Conservation (phyloP, 2,797 vertebrate genomes). For the Heteromormyrus szaboi region DNA sequence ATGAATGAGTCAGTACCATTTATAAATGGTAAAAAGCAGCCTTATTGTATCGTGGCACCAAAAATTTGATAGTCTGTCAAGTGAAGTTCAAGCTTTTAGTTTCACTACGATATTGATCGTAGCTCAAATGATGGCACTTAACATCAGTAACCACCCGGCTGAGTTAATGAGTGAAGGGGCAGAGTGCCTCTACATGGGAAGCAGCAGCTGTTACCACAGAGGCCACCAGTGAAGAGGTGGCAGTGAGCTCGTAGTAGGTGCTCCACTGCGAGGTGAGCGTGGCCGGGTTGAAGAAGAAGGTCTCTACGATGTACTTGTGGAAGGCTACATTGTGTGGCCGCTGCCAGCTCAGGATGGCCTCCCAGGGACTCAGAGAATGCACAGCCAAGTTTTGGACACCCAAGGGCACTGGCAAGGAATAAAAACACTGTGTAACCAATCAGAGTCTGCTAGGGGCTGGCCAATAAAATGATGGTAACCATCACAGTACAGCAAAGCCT, state of each 20-base stretch:
- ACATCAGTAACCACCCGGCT: not conserved
- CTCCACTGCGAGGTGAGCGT: constrained; percentile 88
- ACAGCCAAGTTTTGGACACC: constrained; percentile 81
- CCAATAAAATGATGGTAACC: not conserved
- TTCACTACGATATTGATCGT: not conserved
- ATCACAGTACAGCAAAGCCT: not conserved
- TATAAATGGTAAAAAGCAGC: not conserved
- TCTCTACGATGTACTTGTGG: constrained; percentile 88
- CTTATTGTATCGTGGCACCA: not conserved
- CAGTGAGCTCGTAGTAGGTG: constrained; percentile 92
- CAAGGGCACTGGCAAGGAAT: constrained; percentile 68
- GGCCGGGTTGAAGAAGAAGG: constrained; percentile 89
- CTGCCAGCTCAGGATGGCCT: constrained; percentile 85
- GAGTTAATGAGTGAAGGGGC: not conserved
- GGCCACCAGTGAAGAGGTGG: constrained; percentile 78
- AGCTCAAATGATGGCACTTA: not conserved
- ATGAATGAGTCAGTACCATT: not conserved
- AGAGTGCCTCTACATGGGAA: not conserved
- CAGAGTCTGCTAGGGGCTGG: not conserved
- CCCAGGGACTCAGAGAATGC: constrained; percentile 79
- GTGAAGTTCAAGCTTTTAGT: not conserved
- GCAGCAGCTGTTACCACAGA: constrained; percentile 72
- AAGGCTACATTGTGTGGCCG: constrained; percentile 82
- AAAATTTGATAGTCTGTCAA: not conserved
- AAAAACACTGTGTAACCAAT: not conserved